These are phyloP conservation scores for Sminthurinus signatus DNA, from an alignment of 1,140 invertebrate genomes.

Conservation along the genomic window DNA sequence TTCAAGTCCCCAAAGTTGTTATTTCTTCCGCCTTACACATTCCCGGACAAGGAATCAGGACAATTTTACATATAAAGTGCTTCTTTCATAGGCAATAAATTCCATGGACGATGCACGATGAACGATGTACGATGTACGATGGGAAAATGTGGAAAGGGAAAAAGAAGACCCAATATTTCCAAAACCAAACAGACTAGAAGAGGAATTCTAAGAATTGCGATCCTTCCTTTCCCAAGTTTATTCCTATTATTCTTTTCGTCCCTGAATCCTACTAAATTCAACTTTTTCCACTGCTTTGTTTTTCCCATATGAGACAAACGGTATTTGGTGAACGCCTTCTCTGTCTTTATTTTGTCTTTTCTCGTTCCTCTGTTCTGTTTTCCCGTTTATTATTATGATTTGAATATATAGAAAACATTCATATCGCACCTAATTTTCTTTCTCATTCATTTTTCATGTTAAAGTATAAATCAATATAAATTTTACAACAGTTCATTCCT, in stretches of 20 bases:
- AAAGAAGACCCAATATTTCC: no score
- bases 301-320: not conserved
- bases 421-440: no score
- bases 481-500: not conserved
- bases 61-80: slow-evolving; percentile 28
- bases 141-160: no score
- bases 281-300: not conserved
- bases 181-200: slow-evolving; percentile 5
- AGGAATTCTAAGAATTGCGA: not conserved
- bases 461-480: not conserved
- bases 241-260: slow-evolving; percentile 5
- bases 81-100: slow-evolving; percentile 30
- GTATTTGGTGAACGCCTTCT: no score
- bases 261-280: not conserved
- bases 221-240: slow-evolving; percentile 6
- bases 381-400: no score
- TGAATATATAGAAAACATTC: no score
- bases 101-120: slow-evolving; percentile 22
- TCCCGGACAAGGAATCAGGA: not conserved
- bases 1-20: slow-evolving; percentile 21
- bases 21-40: slow-evolving; percentile 8
- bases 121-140: no score
- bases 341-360: no score
- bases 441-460: not conserved
- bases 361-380: no score